These are phyloP conservation scores for Sigmodon hispidus DNA, from an alignment of 2,113 vertebrate genomes.

Conservation along the genomic window DNA sequence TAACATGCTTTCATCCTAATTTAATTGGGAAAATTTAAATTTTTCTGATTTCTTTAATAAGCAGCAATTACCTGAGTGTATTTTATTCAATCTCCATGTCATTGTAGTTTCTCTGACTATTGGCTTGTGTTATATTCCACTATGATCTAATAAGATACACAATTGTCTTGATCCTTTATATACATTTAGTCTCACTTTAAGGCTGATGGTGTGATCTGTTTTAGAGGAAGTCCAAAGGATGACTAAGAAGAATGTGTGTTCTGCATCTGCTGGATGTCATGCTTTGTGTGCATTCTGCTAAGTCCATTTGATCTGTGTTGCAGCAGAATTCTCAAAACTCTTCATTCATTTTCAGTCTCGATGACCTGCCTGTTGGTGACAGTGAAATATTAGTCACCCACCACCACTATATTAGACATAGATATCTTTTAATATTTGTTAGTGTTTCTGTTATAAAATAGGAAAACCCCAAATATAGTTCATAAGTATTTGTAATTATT, in stretches of 20 bases:
- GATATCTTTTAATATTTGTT: not conserved
- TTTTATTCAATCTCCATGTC: not conserved
- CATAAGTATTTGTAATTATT: not conserved
- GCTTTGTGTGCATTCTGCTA: not conserved
- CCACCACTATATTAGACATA: not conserved
- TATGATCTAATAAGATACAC: not conserved
- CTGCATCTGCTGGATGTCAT: not conserved
- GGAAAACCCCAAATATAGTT: not conserved
- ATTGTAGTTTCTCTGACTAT: not conserved
- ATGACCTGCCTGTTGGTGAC: not conserved
- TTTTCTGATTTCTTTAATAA: not conserved
- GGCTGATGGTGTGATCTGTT: not conserved
- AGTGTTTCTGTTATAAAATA: not conserved
- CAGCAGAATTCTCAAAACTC: not conserved
- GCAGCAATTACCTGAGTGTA: not conserved
- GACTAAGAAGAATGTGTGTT: not conserved
- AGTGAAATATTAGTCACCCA: not conserved
- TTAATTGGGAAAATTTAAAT: not conserved
- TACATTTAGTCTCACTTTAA: not conserved
- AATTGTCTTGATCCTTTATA: not conserved
- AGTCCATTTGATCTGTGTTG: not conserved
- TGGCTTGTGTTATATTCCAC: not conserved
- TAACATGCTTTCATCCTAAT: not conserved
- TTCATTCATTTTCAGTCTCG: not conserved
- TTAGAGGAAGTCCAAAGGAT: not conserved